Base-by-base conservation (phyloP, 2,888 invertebrate genomes). In the Anorthoa munda region DNA sequence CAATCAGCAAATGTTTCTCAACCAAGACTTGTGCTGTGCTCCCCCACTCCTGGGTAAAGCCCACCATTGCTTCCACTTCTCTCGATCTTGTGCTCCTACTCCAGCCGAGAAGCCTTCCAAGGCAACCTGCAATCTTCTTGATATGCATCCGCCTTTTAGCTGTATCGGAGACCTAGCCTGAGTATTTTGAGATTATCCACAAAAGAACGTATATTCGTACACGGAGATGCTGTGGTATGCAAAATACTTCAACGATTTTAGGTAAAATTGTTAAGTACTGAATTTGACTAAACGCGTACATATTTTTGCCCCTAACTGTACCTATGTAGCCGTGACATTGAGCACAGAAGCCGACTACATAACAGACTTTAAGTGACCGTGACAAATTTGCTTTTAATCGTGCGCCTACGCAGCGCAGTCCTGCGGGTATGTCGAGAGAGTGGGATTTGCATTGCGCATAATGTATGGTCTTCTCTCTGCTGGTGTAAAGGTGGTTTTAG, bases 251-350 rank as follows among this genome's bases (percentile, higher is more conserved):
- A 5, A 31, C 31, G 31, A 31, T 31, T 31, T 31, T 31, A 4
- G 31, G 31, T 31, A 31, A 31, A 64, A 45, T 26, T 4, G 1
- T 12, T 23, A 26, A 26, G 26, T 26, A 1, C 15, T 18, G 0
- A 4, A 56, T 18, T 5, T 21, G 12, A 17, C 18, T 11, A 26
- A 45, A 3, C 7, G 0, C 15, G 13, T 18, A 31, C 5, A 56
- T 56, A 50, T 58, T 26, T 51, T 23, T 39, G 23, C 7, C 12
- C 5, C 5, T 39, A 46, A 72, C 75, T 79, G 80, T 77, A 77
- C 60, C 12, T 51, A 58, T 67, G 72, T 79, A 83, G 53, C 89
- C 89, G 66, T 90, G 88, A 89, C 89, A 90, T 90, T 89, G 89
- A 81, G 72, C 67, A 61, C 84, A 84, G 87, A 84, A 86, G 84